phyloP scores from a whole-genome alignment of 1,140 invertebrate species.

The Elysia chlorotica region DNA sequence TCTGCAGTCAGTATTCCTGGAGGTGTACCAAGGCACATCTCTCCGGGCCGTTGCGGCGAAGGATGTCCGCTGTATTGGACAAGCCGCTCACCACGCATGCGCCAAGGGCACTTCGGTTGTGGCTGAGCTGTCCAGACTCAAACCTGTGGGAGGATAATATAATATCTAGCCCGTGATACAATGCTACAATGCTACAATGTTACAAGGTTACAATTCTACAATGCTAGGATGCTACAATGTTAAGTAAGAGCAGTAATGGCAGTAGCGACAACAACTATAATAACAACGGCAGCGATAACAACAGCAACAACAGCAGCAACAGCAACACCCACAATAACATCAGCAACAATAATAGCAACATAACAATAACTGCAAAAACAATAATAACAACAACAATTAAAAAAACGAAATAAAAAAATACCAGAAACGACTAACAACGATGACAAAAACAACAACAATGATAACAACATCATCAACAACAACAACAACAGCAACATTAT shows the following conservation, averaged over 20 bases:
- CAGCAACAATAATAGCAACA: no score
- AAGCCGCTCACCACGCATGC: slow-evolving; percentile 5
- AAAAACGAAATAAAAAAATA: no score
- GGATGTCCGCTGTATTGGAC: background rate
- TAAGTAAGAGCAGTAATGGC: background rate
- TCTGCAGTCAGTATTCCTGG: background rate
- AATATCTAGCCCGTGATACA: background rate
- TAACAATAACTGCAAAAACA: no score
- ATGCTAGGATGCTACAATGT: background rate
- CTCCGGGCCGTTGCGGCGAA: background rate
- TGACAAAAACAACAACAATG: no score
- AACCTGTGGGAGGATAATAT: background rate
- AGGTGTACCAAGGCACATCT: background rate
- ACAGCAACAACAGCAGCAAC: background rate
- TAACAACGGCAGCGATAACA: background rate
- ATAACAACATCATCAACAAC: no score
- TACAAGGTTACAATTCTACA: background rate
- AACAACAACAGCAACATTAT: no score
- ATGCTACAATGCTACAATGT: background rate
- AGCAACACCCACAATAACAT: no score
- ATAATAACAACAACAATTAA: no score
- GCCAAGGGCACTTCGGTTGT: slow-evolving; percentile 15
- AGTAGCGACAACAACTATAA: background rate
- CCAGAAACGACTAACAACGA: no score
- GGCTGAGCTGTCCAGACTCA: slow-evolving; percentile 3